Percentiles rank a stretch among this genome's conserved stretches.
Conservation (phyloP, 92 coral and sea anemone genomes). For the Phymanthus crucifer region DNA sequence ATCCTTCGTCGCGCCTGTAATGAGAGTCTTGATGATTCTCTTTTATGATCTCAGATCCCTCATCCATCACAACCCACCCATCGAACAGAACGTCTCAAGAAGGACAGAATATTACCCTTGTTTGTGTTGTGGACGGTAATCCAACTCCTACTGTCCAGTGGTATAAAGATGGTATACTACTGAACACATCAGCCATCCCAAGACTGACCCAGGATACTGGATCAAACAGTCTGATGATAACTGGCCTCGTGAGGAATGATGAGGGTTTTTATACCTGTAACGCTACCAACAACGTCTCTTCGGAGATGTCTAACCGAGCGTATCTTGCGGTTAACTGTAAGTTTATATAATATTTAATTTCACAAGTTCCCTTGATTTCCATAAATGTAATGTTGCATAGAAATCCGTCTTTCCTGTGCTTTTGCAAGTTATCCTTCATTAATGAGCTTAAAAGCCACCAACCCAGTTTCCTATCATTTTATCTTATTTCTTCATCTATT, state of each 20-base stretch:
- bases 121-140: not conserved
- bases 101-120: slow-evolving; percentile 10
- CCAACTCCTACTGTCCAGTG: not conserved
- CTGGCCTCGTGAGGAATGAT: not conserved
- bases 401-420: no score
- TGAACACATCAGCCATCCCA: not conserved
- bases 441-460: no score
- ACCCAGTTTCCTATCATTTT: no score
- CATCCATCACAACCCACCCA: not conserved
- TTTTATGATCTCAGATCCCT: no score
- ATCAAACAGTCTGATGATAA: slow-evolving; percentile 1
- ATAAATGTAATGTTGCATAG: no score
- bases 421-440: not conserved
- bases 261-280: not conserved
- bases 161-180: slow-evolving; percentile 9
- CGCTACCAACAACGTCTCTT: slow-evolving; percentile 6
- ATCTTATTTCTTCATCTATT: not conserved
- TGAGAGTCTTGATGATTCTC: no score
- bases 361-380: no score
- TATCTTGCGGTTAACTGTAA: slow-evolving; percentile 9
- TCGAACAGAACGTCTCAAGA: not conserved
- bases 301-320: not conserved
- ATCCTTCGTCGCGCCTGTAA: no score
- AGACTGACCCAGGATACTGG: not conserved
- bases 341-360: no score